A percentile compares a stretch with the other conserved stretches of the same genome.
Evolutionary conservation across 2,797 vertebrate species (phyloP).

Genomic region (Cheirogaleus major): DNA sequence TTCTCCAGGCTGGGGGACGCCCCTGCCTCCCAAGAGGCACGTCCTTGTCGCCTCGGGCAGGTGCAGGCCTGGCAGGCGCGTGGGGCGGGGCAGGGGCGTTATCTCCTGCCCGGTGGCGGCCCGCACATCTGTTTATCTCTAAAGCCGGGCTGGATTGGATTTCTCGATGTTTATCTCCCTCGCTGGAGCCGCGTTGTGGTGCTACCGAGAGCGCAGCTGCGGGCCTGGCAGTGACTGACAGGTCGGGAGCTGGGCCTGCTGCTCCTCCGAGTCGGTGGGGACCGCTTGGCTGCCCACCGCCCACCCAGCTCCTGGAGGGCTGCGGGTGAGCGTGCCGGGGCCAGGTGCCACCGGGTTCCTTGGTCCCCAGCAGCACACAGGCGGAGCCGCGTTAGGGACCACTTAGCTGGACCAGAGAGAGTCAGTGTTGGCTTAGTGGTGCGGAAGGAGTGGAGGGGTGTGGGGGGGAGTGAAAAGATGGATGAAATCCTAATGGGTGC

Average conservation of each 20-base stretch:
- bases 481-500: constrained; percentile 83
- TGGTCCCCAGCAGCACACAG: constrained; percentile 73
- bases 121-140: constrained; percentile 90
- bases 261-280: constrained; percentile 75
- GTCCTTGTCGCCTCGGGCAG: constrained; percentile 60
- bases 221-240: constrained; percentile 87
- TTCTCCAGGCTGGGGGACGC: not conserved
- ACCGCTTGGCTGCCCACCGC: not conserved
- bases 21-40: constrained; percentile 62
- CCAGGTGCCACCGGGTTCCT: constrained; percentile 83
- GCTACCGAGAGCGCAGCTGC: constrained; percentile 80
- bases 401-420: constrained; percentile 88
- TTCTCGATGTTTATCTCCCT: constrained; percentile 90
- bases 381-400: constrained; percentile 86
- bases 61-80: constrained; percentile 81
- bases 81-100: constrained; percentile 84
- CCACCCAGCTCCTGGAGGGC: constrained; percentile 75
- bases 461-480: constrained; percentile 80
- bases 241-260: constrained; percentile 37
- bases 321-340: constrained; percentile 86
- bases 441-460: constrained; percentile 45
- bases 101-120: constrained; percentile 86
- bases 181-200: constrained; percentile 62
- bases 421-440: constrained; percentile 68
- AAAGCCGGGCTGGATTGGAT: constrained; percentile 86